These are phyloP conservation scores for Drosophila pullipes DNA, from an alignment of 2,888 invertebrate species.

Conservation along the genomic window DNA sequence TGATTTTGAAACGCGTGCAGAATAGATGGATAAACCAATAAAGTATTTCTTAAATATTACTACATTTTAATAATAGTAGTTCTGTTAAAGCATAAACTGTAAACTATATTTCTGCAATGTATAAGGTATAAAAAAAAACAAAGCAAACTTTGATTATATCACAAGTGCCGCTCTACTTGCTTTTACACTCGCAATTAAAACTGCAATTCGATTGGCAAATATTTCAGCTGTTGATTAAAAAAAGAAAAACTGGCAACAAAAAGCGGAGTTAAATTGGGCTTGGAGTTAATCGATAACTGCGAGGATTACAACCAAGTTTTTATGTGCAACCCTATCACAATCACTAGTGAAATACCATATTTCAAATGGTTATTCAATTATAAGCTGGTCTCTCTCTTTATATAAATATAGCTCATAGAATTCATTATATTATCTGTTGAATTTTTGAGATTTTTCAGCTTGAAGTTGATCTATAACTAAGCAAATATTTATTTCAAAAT, in stretches of 20 bases:
- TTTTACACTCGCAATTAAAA: constrained; percentile 7
- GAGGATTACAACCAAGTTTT: not conserved
- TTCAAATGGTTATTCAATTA: not conserved
- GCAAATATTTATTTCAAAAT: not conserved
- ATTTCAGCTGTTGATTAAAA: not conserved
- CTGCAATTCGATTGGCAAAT: constrained; percentile 13
- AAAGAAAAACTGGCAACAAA: not conserved
- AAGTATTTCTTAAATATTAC: not conserved
- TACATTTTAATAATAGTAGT: not conserved
- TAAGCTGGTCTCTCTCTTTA: not conserved
- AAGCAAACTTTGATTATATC: constrained; percentile 21
- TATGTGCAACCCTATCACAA: not conserved
- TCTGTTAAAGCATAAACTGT: not conserved
- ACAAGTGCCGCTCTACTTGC: constrained; percentile 18
- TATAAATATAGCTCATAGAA: not conserved
- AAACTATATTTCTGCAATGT: not conserved
- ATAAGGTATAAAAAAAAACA: not conserved
- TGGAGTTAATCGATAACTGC: not conserved
- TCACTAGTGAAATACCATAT: not conserved
- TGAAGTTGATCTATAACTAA: not conserved
- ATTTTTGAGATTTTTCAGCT: not conserved
- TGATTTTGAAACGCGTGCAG: constrained; percentile 20
- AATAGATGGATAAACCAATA: not conserved
- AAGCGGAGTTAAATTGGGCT: not conserved
- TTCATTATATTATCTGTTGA: not conserved